Evolutionary conservation across 2,797 vertebrate genomes (phyloP).

Genomic region (Onychomys torridus): DNA sequence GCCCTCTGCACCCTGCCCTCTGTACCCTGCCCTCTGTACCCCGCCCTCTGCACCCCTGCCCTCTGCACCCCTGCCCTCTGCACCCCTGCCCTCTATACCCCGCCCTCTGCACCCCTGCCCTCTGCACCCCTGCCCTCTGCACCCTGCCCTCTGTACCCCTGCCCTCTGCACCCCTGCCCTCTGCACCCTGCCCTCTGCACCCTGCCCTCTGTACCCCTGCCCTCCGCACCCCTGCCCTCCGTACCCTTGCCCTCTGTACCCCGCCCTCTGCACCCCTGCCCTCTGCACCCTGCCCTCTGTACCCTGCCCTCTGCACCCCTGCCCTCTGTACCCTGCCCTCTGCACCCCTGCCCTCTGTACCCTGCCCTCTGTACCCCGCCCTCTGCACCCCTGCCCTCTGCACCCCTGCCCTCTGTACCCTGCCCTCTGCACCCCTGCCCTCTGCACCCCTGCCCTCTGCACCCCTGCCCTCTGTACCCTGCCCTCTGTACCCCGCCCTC

Average conservation of each 20-base stretch:
- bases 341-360: background rate
- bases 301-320: no score
- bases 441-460: no score
- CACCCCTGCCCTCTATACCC: background rate
- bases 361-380: background rate
- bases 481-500: background rate
- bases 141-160: no score
- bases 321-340: background rate
- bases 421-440: background rate
- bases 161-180: no score
- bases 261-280: no score
- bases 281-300: no score
- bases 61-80: background rate
- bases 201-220: no score
- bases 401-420: background rate
- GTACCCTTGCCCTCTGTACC: no score
- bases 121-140: no score
- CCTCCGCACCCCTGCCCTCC: background rate
- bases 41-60: background rate
- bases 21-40: background rate
- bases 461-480: background rate
- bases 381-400: no score
- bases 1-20: background rate
- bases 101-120: no score
- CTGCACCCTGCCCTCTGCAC: no score